These are phyloP conservation scores for Ditylenchus dipsaci DNA, from an alignment of 1,140 invertebrate species.

Conservation along the genomic window DNA sequence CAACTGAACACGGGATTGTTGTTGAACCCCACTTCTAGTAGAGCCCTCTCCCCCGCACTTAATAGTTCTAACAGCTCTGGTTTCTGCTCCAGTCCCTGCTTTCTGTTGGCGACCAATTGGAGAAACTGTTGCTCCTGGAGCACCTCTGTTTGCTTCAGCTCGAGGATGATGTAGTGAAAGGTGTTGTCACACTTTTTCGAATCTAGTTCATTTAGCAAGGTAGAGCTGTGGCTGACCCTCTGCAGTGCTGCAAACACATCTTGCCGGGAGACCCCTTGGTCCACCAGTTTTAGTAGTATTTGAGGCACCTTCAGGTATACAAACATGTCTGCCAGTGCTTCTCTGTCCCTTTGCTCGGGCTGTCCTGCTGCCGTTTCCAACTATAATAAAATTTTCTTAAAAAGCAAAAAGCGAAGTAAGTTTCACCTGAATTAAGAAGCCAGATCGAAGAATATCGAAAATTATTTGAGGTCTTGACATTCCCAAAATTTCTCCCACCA, in stretches of 20 bases:
- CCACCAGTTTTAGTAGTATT: slow-evolving; percentile 21
- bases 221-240: slow-evolving; percentile 15
- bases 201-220: slow-evolving; percentile 26
- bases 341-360: slow-evolving; percentile 24
- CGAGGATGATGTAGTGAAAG: slow-evolving; percentile 23
- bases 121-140: neutral
- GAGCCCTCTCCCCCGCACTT: neutral
- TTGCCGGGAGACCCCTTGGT: slow-evolving; percentile 9
- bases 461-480: slow-evolving; percentile 27
- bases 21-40: neutral
- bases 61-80: slow-evolving; percentile 12
- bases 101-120: neutral
- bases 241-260: slow-evolving; percentile 15
- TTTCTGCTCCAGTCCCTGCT: slow-evolving; percentile 15
- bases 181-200: slow-evolving; percentile 23
- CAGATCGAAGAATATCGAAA: slow-evolving; percentile 27
- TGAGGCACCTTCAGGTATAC: slow-evolving; percentile 30
- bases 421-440: slow-evolving; percentile 25
- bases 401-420: neutral
- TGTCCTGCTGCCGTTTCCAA: slow-evolving; percentile 13
- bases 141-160: neutral
- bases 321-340: slow-evolving; percentile 28
- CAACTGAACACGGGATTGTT: slow-evolving; percentile 10
- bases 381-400: slow-evolving; percentile 6
- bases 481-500: slow-evolving; percentile 13